Conservation (phyloP, 2,797 vertebrate genomes). For the Crenichthys baileyi region DNA sequence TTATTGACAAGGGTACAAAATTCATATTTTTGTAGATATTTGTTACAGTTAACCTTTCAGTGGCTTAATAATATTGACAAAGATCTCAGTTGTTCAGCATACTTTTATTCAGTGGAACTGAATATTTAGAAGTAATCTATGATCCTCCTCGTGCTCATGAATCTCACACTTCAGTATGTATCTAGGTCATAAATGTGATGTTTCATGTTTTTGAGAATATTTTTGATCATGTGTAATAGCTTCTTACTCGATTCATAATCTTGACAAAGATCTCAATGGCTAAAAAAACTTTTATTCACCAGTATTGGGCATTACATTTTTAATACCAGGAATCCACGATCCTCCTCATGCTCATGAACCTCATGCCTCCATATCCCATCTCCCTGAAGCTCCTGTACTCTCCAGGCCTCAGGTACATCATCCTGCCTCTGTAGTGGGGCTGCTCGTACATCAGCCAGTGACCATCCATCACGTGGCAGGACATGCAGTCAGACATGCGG, state of each 20-base stretch:
- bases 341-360: slow-evolving; percentile 10
- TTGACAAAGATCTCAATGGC: not conserved
- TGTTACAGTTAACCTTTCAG: not conserved
- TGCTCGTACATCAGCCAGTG: slow-evolving; percentile 77
- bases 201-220: not conserved
- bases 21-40: not conserved
- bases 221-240: not conserved
- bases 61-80: not conserved
- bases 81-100: not conserved
- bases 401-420: slow-evolving; percentile 72
- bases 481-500: slow-evolving; percentile 64
- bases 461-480: slow-evolving; percentile 65
- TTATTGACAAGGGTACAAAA: too few species aligned
- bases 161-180: slow-evolving; percentile 8
- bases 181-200: not conserved
- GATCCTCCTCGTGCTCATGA: slow-evolving; percentile 73
- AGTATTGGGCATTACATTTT: not conserved
- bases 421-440: slow-evolving; percentile 69
- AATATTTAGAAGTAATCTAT: slow-evolving; percentile 47
- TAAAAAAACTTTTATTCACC: not conserved
- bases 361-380: slow-evolving; percentile 56
- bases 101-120: too few species aligned
- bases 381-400: slow-evolving; percentile 75
- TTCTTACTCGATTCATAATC: not conserved
- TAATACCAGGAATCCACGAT: not conserved